Base-by-base conservation (phyloP, 1,140 invertebrate species). In the Lepidotrigona ventralis region DNA sequence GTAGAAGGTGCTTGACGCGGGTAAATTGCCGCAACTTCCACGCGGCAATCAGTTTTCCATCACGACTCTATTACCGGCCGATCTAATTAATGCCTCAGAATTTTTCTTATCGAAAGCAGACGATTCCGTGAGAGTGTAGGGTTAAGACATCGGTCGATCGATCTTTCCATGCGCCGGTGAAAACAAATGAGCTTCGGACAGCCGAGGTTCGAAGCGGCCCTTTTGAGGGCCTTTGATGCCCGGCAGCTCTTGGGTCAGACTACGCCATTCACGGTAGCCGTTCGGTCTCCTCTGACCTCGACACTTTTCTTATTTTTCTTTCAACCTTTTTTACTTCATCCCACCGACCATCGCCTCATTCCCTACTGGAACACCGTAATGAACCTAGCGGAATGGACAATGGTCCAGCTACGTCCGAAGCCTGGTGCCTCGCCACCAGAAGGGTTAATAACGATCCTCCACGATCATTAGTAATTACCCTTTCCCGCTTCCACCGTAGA, bases 151-250 rank as follows among this genome's bases (percentile, higher is more conserved):
- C 86, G 86, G 84, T 80, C 81, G 85, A 90, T 90, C 88, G 86
- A 90, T 90, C 90, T 88, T 86, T 85, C 76, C 83, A 71, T 77
- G 80, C 79, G 83, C 79, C 84, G 86, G 79, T 87, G 89, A 89
- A 90, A 93, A 93, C 90, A 93, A 91, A 92, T 92, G 91, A 92
- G 91, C 86, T 91, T 84, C 84, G 84, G 86, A 91, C 90, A 90
- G 88, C 81, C 85, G 85, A 85, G 88, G 88, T 85, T 87, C 72
- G 87, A 71, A 77, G 91, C 91, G 92, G 92, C 75, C 78, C 91
- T 92, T 93, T 92, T 92, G 90, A 93, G 89, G 81, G 63, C 85
- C 85, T 90, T 90, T 89, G 90, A 90, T 88, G 90, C 85, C 84
- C 88, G 86, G 86, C 91, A 90, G 89, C 89, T 85, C 87, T 70